A percentile compares a stretch with the other conserved stretches of the same genome.
Conservation (phyloP, 2,888 invertebrate genomes). For the Acholoe squamosa region DNA sequence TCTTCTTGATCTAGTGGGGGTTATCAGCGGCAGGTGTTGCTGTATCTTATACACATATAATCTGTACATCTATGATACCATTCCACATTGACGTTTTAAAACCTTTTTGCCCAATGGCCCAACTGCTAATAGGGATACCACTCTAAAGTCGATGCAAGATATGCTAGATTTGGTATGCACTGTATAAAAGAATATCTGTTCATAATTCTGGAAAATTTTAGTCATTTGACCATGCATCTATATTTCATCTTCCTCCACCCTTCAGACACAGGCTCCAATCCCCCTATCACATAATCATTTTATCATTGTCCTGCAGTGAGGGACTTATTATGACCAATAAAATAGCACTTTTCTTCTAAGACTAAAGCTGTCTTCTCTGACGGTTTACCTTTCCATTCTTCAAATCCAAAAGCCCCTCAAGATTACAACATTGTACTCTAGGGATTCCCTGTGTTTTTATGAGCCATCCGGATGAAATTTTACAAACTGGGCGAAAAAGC, state of each 20-base stretch:
- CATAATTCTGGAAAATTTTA: neutral
- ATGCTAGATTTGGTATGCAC: too few species aligned
- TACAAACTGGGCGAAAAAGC: neutral
- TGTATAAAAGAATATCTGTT: too few species aligned
- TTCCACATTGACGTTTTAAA: too few species aligned
- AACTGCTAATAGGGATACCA: too few species aligned
- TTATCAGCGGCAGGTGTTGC: too few species aligned
- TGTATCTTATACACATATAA: too few species aligned
- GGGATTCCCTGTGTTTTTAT: neutral
- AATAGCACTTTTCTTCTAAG: neutral
- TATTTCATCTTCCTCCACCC: neutral
- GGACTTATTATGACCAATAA: neutral
- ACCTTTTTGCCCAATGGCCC: too few species aligned
- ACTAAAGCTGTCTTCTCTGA: neutral
- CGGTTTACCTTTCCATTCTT: neutral
- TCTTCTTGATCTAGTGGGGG: too few species aligned
- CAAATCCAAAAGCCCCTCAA: neutral
- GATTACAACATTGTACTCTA: conserved; percentile 7
- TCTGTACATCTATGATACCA: too few species aligned
- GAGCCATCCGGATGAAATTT: conserved; percentile 5
- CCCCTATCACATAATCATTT: neutral
- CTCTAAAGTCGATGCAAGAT: too few species aligned
- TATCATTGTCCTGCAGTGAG: neutral
- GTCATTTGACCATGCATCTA: too few species aligned
- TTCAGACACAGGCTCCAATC: neutral